Percentiles rank a stretch among this genome's conserved stretches.
These are phyloP conservation scores for Dendronephthya gigantea DNA, from an alignment of 64 coral and sea anemone genomes.

Conservation along the genomic window DNA sequence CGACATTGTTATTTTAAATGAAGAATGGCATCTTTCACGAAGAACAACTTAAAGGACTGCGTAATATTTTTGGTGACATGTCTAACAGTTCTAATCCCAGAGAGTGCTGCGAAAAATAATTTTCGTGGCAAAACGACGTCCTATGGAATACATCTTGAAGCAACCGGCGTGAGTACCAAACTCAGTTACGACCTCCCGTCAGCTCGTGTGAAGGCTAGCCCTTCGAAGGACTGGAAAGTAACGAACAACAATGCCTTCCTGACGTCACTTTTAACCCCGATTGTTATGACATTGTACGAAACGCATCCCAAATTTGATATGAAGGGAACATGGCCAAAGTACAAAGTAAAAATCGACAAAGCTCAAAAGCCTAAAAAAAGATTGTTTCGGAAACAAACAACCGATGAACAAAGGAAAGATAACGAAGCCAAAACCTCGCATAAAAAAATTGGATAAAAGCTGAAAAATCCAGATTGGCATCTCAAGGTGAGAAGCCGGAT, in stretches of 20 bases:
- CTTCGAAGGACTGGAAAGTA: slow-evolving; percentile 11
- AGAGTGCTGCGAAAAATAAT: neutral
- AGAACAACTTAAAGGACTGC: neutral
- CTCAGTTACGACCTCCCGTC: neutral
- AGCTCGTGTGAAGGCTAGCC: neutral
- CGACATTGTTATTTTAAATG: neutral
- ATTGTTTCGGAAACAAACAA: neutral
- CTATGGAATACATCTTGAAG: neutral
- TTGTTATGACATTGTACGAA: neutral
- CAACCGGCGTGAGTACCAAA: neutral
- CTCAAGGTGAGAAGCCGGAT: neutral
- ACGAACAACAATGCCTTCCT: neutral
- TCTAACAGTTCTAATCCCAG: neutral
- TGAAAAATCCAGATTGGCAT: too few relatives aligned
- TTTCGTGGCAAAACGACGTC: neutral
- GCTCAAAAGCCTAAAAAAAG: neutral
- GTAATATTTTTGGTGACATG: neutral
- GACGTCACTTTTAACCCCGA: neutral
- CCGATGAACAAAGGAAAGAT: neutral
- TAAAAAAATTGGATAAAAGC: neutral
- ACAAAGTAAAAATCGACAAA: neutral
- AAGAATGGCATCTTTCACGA: neutral
- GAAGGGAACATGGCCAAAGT: neutral
- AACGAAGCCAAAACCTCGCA: neutral
- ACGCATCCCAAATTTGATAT: slow-evolving; percentile 11